A percentile compares a stretch with the other conserved stretches of the same genome.
These are phyloP conservation scores for Phymastichus coffea DNA, from an alignment of 1,140 invertebrate species.

Conservation along the genomic window DNA sequence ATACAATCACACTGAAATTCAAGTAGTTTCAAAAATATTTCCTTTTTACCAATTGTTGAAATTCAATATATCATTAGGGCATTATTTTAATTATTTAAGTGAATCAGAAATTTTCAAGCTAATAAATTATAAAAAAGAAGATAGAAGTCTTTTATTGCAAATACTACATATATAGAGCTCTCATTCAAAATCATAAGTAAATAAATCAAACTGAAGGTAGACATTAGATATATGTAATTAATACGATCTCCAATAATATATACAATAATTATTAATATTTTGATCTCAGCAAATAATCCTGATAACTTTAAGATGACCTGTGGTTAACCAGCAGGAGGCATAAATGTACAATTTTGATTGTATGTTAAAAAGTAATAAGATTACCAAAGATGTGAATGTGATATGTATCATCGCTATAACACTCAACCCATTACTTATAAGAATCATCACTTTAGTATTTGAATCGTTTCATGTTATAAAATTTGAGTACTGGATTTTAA, in stretches of 20 bases:
- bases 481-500: too few relatives aligned
- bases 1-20: too few relatives aligned
- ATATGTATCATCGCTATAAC: neutral
- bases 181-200: conserved; percentile 18
- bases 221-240: conserved; percentile 1
- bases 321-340: neutral
- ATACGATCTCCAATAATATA: conserved; percentile 15
- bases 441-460: too few relatives aligned
- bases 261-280: conserved; percentile 16
- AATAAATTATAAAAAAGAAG: too few relatives aligned
- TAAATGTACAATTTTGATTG: conserved; percentile 3
- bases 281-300: conserved; percentile 21
- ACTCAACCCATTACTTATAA: neutral
- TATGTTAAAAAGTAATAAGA: conserved; percentile 10
- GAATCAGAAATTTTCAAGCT: too few relatives aligned
- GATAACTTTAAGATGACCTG: conserved; percentile 7
- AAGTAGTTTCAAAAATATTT: too few relatives aligned
- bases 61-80: too few relatives aligned
- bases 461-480: too few relatives aligned
- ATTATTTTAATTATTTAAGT: too few relatives aligned
- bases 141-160: too few relatives aligned
- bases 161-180: conserved; percentile 17
- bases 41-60: too few relatives aligned
- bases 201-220: conserved; percentile 12
- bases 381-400: neutral